A percentile compares a stretch with the other conserved stretches of the same genome.
These are phyloP conservation scores for Stenichneumon culpator DNA, from an alignment of 2,888 invertebrate genomes.

Conservation along the genomic window DNA sequence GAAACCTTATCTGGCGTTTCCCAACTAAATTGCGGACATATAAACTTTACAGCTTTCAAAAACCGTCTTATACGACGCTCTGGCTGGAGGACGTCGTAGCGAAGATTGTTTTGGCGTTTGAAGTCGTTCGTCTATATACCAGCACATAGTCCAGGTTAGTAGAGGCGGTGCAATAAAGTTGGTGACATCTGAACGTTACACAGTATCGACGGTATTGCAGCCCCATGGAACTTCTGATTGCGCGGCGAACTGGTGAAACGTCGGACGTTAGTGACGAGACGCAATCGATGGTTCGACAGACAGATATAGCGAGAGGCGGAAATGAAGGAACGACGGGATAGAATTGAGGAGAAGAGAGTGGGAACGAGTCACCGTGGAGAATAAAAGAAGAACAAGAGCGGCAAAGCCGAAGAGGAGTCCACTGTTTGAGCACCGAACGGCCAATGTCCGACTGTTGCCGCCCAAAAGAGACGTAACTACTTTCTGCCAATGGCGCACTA, in stretches of 20 bases:
- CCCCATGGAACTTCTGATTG: not conserved
- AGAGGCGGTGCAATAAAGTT: not conserved
- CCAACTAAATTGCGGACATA: not conserved
- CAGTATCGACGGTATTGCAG: not conserved
- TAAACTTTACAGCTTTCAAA: slow-evolving; percentile 2
- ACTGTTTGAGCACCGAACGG: slow-evolving; percentile 1
- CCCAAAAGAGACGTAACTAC: slow-evolving; percentile 39
- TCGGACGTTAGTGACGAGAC: not conserved
- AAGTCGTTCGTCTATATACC: not conserved
- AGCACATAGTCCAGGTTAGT: not conserved
- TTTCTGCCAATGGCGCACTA: slow-evolving; percentile 33
- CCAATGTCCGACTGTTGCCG: slow-evolving; percentile 33
- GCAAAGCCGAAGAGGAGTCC: slow-evolving; percentile 10
- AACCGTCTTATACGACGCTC: not conserved
- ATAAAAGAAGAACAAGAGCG: slow-evolving; percentile 17
- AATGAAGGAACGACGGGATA: not conserved
- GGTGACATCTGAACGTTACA: not conserved
- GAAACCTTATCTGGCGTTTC: not conserved
- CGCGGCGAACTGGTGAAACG: slow-evolving; percentile 4
- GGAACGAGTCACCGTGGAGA: not conserved
- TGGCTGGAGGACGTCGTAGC: not conserved
- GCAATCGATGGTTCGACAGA: not conserved
- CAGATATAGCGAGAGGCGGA: not conserved
- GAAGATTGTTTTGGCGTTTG: not conserved
- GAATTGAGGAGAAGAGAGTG: slow-evolving; percentile 15